phyloP scores from a whole-genome alignment of 2,113 vertebrate species.

The Thinocorus orbignyianus region DNA sequence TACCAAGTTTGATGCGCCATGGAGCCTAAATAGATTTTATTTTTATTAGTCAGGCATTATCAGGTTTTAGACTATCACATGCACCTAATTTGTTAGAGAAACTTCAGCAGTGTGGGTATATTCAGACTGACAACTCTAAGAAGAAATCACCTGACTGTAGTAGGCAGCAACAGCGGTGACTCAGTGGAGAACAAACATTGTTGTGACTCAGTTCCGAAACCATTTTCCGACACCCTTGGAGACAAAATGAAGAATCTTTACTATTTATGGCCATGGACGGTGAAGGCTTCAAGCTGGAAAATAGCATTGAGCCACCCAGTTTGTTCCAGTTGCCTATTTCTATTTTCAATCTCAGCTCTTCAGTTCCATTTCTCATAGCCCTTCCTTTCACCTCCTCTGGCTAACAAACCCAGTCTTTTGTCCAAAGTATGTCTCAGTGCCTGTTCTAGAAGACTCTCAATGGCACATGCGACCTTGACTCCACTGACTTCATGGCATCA shows the following conservation, averaged over 20 bases:
- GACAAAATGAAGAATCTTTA: background rate
- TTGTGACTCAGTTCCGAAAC: background rate
- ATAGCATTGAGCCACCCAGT: background rate
- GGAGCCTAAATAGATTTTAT: background rate
- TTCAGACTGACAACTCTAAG: background rate
- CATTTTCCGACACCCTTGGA: background rate
- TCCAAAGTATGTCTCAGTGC: background rate
- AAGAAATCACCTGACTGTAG: background rate
- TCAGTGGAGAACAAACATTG: background rate
- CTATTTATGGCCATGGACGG: background rate
- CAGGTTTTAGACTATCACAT: background rate
- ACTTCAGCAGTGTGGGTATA: background rate
- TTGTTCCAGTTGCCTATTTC: background rate
- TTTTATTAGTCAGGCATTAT: background rate
- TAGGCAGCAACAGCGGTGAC: background rate
- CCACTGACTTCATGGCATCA: background rate
- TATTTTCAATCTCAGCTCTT: background rate
- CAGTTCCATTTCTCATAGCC: background rate
- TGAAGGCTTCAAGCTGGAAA: background rate
- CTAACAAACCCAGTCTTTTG: background rate
- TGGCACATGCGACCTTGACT: rapidly evolving
- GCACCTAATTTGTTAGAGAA: background rate
- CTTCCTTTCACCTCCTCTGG: background rate
- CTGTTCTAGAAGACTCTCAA: background rate
- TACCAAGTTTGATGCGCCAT: background rate